A percentile compares a stretch with the other conserved stretches of the same genome.
These are phyloP conservation scores for Drosophila nigrodunni DNA, from an alignment of 1,140 invertebrate species.

Conservation along the genomic window DNA sequence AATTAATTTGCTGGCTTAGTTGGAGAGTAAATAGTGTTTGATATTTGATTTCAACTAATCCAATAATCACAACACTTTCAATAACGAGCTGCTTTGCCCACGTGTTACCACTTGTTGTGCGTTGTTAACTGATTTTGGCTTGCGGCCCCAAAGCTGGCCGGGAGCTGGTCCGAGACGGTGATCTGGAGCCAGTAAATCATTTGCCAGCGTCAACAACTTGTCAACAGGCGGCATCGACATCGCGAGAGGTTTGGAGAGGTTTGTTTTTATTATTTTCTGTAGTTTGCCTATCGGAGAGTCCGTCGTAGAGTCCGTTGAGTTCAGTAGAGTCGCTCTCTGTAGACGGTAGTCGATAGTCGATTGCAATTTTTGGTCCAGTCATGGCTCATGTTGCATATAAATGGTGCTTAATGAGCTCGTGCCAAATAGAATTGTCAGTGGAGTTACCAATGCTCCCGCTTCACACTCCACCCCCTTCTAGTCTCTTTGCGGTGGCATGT, in stretches of 20 bases:
- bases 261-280: too few relatives aligned
- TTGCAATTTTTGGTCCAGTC: conserved; percentile 70
- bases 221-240: conserved; percentile 49
- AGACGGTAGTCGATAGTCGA: conserved; percentile 47
- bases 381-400: conserved; percentile 82
- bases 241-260: conserved; percentile 39
- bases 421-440: conserved; percentile 82
- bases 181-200: conserved; percentile 68
- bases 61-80: conserved; percentile 23
- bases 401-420: conserved; percentile 83
- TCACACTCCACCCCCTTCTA: not conserved
- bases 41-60: conserved; percentile 8
- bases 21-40: not conserved
- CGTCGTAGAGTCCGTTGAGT: conserved; percentile 12
- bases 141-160: conserved; percentile 21
- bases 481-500: conserved; percentile 19
- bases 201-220: conserved; percentile 79
- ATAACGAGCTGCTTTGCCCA: conserved; percentile 27
- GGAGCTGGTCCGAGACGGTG: conserved; percentile 7
- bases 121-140: conserved; percentile 50
- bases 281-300: conserved; percentile 32
- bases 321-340: conserved; percentile 16
- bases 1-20: not conserved
- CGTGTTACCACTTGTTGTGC: conserved; percentile 51
- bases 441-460: not conserved